These are phyloP conservation scores for Genyomyrus donnyi DNA, from an alignment of 2,113 vertebrate species.

Conservation along the genomic window DNA sequence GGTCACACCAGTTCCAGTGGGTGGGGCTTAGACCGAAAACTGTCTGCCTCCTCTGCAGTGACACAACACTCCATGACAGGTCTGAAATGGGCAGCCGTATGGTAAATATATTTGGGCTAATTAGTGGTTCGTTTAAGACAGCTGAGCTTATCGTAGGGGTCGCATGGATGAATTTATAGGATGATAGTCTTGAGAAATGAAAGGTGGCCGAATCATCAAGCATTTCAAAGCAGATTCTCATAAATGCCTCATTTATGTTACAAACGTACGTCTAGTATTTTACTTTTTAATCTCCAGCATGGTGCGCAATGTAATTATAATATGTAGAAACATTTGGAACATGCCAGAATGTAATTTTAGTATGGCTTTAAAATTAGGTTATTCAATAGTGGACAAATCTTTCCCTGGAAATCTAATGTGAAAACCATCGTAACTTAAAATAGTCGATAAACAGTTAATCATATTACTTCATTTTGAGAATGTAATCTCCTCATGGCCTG, in stretches of 20 bases:
- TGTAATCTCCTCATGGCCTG: conserved; percentile 67
- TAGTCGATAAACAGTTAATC: conserved; percentile 57
- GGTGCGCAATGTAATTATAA: conserved; percentile 51
- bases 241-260: not conserved
- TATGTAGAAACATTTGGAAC: conserved; percentile 49
- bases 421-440: conserved; percentile 59
- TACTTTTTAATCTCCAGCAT: conserved; percentile 46
- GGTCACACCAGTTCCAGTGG: not conserved
- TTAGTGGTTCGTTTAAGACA: not conserved
- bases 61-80: not conserved
- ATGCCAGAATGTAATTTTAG: conserved; percentile 60
- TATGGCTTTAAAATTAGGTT: conserved; percentile 60
- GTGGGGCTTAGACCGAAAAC: not conserved
- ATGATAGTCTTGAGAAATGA: conserved; percentile 31
- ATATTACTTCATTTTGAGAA: conserved; percentile 67
- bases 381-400: conserved; percentile 60
- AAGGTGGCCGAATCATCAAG: conserved; percentile 45
- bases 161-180: conserved; percentile 28
- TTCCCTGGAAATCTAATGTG: conserved; percentile 55
- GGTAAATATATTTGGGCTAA: conserved; percentile 1
- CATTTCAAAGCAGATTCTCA: conserved; percentile 37
- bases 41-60: not conserved
- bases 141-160: not conserved
- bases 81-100: not conserved
- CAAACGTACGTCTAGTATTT: conserved; percentile 45